Base-by-base conservation (phyloP, 2,888 invertebrate genomes). In the Cheilosia urbana region DNA sequence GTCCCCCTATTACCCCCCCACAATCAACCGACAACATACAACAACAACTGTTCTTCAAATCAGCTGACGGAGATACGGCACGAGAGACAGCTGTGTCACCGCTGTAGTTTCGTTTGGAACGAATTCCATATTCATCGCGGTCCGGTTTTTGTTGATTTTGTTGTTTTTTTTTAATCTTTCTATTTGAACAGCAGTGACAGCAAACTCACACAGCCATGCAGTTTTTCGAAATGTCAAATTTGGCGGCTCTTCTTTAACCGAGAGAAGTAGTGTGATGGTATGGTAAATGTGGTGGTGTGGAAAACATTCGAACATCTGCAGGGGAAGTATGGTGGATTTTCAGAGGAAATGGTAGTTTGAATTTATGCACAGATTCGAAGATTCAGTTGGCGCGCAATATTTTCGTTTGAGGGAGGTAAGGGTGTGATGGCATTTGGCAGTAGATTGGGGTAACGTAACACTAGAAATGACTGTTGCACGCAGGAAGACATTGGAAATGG, bases 371-470 rank as follows among this genome's bases (percentile, higher is more conserved):
- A 63, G n/a, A 49, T 65, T 84, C 65, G 65, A 65, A 58, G 51
- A 58, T 42, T 21, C 21, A 37, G 30, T 84, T 84, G 84, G 75
- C 84, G 75, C 84, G 75, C 58, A 71, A 66, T 75, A 2, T 55
- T 19, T 55, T 75, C 79, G 66, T 83, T 84, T 84, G 79, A 45
- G 83, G 27, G 75, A 79, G 79, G 83, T 84, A 84, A 84, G 75
- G 83, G 83, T 79, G 79, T 45, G 83, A 79, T 75, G 53, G 69
- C 83, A 79, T 79, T 82, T n/a, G 30, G 21, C 2, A 5, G 4
- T 5, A 4, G 21, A 24, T 60, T 83, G 55, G 63, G 72, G 40
- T 24, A 15, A 27, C 37, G 17, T 77, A 30, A 71, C 77, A 77
- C 71, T 77, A 27, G 5, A 47, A 47, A 47, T 9, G 47, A 47